These are phyloP conservation scores for Baronia brevicornis DNA, from an alignment of 2,888 invertebrate species.

Conservation along the genomic window DNA sequence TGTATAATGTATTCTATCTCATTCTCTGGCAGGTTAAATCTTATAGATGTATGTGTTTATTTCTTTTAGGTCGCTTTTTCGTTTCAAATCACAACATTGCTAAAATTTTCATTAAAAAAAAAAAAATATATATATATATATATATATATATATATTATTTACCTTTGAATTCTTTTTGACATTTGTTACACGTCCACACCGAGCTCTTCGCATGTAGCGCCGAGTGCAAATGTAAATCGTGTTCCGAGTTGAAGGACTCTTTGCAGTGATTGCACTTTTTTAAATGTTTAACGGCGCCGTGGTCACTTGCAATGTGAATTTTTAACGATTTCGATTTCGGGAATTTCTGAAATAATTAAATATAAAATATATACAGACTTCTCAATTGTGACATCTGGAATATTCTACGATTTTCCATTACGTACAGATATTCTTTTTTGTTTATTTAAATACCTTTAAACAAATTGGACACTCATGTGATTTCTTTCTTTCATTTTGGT, in stretches of 20 bases:
- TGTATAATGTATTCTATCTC: too few species aligned
- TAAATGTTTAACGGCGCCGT: conserved; percentile 21
- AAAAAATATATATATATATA: neutral
- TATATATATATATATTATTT: conserved; percentile 20
- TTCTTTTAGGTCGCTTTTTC: too few species aligned
- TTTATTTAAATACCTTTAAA: conserved; percentile 8
- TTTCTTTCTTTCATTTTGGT: neutral
- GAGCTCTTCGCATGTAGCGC: conserved; percentile 53
- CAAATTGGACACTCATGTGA: conserved; percentile 11
- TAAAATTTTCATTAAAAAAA: too few species aligned
- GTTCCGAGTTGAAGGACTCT: conserved; percentile 54
- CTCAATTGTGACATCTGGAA: neutral
- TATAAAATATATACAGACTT: conserved; percentile 3
- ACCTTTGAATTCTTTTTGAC: conserved; percentile 69
- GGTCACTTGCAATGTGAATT: conserved; percentile 33
- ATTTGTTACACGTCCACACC: conserved; percentile 57
- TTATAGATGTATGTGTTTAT: too few species aligned
- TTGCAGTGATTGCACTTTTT: conserved; percentile 57
- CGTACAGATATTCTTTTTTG: neutral
- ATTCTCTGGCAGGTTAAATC: too few species aligned
- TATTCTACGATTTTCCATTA: neutral
- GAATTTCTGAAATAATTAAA: conserved; percentile 39
- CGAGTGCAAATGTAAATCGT: conserved; percentile 64
- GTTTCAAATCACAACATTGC: too few species aligned
- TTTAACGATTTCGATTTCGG: conserved; percentile 30